These are phyloP conservation scores for Poecilia picta DNA, from an alignment of 2,797 vertebrate species.

Conservation along the genomic window DNA sequence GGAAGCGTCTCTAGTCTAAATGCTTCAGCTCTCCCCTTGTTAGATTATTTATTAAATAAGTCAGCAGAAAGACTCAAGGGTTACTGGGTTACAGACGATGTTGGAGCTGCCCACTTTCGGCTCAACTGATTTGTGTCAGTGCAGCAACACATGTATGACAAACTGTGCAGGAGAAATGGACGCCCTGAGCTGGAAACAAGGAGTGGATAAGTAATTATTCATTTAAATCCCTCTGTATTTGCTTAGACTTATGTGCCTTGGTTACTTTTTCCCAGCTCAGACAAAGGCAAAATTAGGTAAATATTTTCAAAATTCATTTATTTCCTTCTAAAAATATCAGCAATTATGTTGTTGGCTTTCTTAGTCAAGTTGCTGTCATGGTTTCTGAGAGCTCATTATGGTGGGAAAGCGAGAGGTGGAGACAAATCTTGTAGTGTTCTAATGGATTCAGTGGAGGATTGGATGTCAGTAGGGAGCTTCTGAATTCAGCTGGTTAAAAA, in stretches of 20 bases:
- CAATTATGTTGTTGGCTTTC: neutral
- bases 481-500: neutral
- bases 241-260: neutral
- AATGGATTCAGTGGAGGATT: constrained; percentile 10
- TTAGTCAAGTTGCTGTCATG: neutral
- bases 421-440: constrained; percentile 7
- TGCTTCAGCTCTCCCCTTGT: constrained; percentile 52
- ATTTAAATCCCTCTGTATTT: constrained; percentile 6
- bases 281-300: neutral
- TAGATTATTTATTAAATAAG: constrained; percentile 73
- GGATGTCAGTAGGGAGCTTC: constrained; percentile 1
- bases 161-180: constrained; percentile 29
- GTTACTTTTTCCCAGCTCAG: neutral
- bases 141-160: constrained; percentile 17
- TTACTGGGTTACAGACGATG: constrained; percentile 65
- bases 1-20: constrained; percentile 39
- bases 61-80: constrained; percentile 56
- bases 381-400: constrained; percentile 3
- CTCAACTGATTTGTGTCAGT: constrained; percentile 25
- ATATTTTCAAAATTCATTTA: neutral
- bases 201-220: constrained; percentile 1
- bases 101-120: constrained; percentile 47
- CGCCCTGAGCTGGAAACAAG: constrained; percentile 2
- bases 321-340: neutral
- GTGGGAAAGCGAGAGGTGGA: neutral